Percentiles rank a stretch among this genome's conserved stretches.
Conservation (phyloP, 2,888 invertebrate species). For the Brenthis ino region DNA sequence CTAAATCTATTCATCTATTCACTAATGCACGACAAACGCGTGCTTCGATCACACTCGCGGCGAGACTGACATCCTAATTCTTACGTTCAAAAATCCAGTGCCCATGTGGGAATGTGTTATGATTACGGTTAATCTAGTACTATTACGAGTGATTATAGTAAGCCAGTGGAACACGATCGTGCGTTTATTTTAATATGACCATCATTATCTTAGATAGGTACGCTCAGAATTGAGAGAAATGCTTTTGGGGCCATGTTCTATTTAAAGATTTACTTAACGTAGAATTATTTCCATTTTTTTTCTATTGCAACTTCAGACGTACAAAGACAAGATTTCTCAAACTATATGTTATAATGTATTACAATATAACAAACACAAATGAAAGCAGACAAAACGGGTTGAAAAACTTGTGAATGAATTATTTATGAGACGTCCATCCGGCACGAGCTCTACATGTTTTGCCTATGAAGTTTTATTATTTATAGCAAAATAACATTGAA, state of each 20-base stretch:
- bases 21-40: conserved; percentile 42
- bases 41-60: conserved; percentile 64
- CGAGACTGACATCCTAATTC: conserved; percentile 67
- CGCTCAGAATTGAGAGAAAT: too few species aligned
- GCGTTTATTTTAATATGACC: neutral
- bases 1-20: conserved; percentile 11
- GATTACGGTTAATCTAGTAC: conserved; percentile 35
- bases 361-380: neutral
- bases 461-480: conserved; percentile 1
- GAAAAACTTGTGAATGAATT: conserved; percentile 11
- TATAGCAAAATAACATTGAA: conserved; percentile 6
- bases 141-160: conserved; percentile 7
- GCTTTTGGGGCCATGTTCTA: too few species aligned
- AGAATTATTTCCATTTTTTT: too few species aligned
- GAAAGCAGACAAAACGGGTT: neutral
- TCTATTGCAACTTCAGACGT: too few species aligned
- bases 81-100: conserved; percentile 49
- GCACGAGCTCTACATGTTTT: conserved; percentile 1
- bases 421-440: conserved; percentile 18
- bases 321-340: too few species aligned
- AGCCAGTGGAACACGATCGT: conserved; percentile 5
- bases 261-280: too few species aligned
- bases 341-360: too few species aligned
- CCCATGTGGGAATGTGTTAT: conserved; percentile 43
- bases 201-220: too few species aligned